Percentiles rank a stretch among this genome's conserved stretches.
phyloP scores from a whole-genome alignment of 2,113 vertebrate species.

The Solenodon paradoxus region DNA sequence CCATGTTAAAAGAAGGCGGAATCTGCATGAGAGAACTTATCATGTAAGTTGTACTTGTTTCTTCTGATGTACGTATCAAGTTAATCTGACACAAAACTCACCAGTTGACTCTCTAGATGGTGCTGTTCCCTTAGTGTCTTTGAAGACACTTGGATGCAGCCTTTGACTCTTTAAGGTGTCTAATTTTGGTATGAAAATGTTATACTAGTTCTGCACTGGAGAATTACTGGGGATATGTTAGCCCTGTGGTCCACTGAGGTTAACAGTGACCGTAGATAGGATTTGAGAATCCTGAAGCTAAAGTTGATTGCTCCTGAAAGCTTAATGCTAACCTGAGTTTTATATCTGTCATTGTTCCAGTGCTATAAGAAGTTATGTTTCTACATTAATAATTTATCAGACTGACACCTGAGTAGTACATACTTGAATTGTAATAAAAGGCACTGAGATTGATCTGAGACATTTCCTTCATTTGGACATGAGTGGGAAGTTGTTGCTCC shows the following conservation, averaged over 20 bases:
- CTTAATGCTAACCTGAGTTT: neutral
- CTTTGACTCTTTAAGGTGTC: neutral
- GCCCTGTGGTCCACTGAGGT: neutral
- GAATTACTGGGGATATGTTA: neutral
- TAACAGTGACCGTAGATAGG: neutral
- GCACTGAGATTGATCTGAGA: neutral
- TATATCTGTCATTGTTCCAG: neutral
- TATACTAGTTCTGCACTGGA: neutral
- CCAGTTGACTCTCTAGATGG: neutral
- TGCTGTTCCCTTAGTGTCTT: neutral
- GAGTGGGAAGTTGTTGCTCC: neutral
- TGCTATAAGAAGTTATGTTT: neutral
- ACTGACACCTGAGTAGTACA: neutral
- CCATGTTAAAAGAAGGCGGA: constrained; percentile 94
- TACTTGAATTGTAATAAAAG: neutral
- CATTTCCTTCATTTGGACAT: neutral
- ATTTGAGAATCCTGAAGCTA: neutral
- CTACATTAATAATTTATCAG: neutral
- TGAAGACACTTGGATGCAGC: neutral
- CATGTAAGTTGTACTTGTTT: constrained; percentile 82
- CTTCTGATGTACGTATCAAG: fast-evolving
- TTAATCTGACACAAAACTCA: neutral
- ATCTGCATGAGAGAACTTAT: constrained; percentile 97
- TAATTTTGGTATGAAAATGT: neutral
- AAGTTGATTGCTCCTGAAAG: neutral